Evolutionary conservation across 2,797 vertebrate genomes (phyloP).

Genomic region (Limosa lapponica): DNA sequence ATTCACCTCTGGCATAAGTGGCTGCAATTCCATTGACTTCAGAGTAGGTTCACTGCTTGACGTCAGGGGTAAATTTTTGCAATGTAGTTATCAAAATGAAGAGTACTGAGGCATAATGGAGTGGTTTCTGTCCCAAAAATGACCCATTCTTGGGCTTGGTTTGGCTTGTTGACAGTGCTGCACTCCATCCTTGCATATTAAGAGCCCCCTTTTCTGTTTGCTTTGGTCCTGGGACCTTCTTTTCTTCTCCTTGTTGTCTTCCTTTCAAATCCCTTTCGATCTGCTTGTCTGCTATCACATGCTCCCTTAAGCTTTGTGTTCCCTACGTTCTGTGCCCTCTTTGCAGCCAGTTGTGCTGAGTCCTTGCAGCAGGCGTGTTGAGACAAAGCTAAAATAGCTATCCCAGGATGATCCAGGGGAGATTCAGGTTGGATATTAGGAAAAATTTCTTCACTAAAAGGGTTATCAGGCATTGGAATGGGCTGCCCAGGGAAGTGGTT

Average conservation of each 20-base stretch:
- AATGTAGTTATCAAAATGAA: constrained; percentile 27
- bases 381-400: not conserved
- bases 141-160: not conserved
- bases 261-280: not conserved
- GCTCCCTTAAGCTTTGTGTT: not conserved
- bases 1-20: constrained; percentile 30
- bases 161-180: not conserved
- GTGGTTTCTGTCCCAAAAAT: not conserved
- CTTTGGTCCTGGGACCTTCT: not conserved
- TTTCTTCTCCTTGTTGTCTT: not conserved
- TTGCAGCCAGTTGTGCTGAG: not conserved
- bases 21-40: constrained; percentile 35
- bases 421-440: too few relatives aligned
- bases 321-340: not conserved
- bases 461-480: too few relatives aligned
- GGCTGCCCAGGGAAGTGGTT: too few relatives aligned
- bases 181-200: not conserved
- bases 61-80: constrained; percentile 5
- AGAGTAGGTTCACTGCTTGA: constrained; percentile 23
- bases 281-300: not conserved
- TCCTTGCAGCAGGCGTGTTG: not conserved
- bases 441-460: too few relatives aligned
- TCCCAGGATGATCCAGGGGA: not conserved
- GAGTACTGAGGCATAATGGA: not conserved
- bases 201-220: not conserved